Evolutionary conservation across 2,797 vertebrate genomes (phyloP).

Genomic region (Tragelaphus oryx): DNA sequence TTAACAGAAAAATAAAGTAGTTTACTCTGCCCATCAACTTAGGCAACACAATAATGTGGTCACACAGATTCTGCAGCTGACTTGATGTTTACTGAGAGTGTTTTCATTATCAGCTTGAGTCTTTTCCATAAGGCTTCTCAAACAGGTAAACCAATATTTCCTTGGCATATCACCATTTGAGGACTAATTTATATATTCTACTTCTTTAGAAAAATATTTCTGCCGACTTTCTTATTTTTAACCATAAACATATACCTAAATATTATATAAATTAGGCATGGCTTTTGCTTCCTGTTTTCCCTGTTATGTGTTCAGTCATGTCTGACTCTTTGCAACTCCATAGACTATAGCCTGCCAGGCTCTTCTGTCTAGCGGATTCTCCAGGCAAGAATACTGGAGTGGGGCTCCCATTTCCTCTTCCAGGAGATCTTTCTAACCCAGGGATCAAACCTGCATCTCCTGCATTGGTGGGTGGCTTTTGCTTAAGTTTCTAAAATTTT

Average conservation of each 20-base stretch:
- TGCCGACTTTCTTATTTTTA: not conserved
- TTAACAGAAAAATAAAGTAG: slow-evolving; percentile 20
- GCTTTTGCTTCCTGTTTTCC: not conserved
- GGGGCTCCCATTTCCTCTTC: not conserved
- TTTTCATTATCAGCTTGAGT: not conserved
- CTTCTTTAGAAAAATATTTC: not conserved
- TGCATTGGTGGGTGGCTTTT: not conserved
- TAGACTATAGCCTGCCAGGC: not conserved
- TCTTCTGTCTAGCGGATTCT: not conserved
- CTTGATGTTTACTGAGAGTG: not conserved
- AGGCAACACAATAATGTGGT: not conserved
- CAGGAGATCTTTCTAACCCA: not conserved
- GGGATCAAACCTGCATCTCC: not conserved
- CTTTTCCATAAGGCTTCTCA: not conserved
- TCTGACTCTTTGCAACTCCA: not conserved
- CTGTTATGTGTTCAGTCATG: not conserved
- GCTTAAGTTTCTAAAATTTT: not conserved
- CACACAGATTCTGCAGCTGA: not conserved
- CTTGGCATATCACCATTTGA: not conserved
- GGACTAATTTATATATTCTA: not conserved
- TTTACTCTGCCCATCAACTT: not conserved
- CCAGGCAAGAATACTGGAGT: not conserved
- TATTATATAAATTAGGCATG: not conserved
- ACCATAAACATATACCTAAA: not conserved
- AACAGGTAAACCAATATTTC: not conserved